These are phyloP conservation scores for Gymnosoma rotundatum DNA, from an alignment of 2,888 invertebrate species.

Conservation along the genomic window DNA sequence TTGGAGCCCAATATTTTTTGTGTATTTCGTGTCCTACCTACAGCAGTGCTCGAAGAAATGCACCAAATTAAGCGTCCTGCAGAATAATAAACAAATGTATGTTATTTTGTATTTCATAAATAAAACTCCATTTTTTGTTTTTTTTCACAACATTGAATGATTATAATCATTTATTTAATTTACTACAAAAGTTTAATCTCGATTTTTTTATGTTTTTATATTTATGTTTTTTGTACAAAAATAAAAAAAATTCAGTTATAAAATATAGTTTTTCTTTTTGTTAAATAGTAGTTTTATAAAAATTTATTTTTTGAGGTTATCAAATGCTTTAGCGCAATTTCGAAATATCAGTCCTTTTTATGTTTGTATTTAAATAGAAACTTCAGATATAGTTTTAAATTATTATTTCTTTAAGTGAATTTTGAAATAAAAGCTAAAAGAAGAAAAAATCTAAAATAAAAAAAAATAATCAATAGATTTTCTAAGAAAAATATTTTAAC, in stretches of 20 bases:
- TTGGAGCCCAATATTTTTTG: too few relatives aligned
- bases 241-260: slow-evolving; percentile 56
- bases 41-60: too few relatives aligned
- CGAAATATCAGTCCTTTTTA: slow-evolving; percentile 41
- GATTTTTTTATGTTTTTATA: slow-evolving; percentile 8
- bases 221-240: slow-evolving; percentile 43
- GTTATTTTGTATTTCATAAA: neutral
- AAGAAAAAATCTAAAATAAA: too few relatives aligned
- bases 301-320: slow-evolving; percentile 1
- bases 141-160: slow-evolving; percentile 55
- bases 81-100: too few relatives aligned
- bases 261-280: slow-evolving; percentile 51
- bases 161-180: slow-evolving; percentile 41
- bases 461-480: too few relatives aligned
- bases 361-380: slow-evolving; percentile 26
- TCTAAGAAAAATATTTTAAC: too few relatives aligned
- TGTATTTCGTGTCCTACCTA: too few relatives aligned
- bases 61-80: too few relatives aligned
- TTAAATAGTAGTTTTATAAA: slow-evolving; percentile 27
- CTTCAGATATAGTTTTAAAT: slow-evolving; percentile 10
- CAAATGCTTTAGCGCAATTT: slow-evolving; percentile 24
- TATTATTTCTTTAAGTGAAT: neutral
- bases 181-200: slow-evolving; percentile 43
- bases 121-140: slow-evolving; percentile 14
- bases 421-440: neutral